A percentile compares a stretch with the other conserved stretches of the same genome.
Evolutionary conservation across 2,888 invertebrate species (phyloP).

Genomic region (Dasysyrphus tricinctus): DNA sequence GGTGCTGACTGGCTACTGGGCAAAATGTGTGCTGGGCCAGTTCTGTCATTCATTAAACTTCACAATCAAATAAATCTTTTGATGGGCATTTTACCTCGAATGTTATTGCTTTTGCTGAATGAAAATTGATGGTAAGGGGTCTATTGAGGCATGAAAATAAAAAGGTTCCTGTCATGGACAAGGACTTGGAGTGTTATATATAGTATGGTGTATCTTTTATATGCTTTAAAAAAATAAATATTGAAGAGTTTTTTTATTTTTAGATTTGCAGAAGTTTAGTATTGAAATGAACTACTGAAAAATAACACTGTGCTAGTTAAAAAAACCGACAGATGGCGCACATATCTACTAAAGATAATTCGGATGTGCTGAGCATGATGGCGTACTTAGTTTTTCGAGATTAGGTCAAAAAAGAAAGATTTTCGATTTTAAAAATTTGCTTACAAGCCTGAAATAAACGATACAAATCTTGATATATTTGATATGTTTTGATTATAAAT

Average conservation of each 20-base stretch:
- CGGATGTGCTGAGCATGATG: no score
- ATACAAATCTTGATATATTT: no score
- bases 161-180: conserved; percentile 50
- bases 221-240: neutral
- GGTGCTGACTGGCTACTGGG: conserved; percentile 15
- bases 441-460: no score
- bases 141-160: conserved; percentile 74
- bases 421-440: no score
- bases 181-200: conserved; percentile 16
- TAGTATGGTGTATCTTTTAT: neutral
- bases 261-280: neutral
- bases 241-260: neutral
- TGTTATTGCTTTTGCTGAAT: conserved; percentile 74
- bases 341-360: no score
- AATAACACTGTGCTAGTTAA: neutral
- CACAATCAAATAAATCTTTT: conserved; percentile 76
- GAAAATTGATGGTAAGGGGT: conserved; percentile 71
- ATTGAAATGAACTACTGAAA: neutral
- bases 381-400: no score
- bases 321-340: no score
- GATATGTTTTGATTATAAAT: no score
- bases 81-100: conserved; percentile 74
- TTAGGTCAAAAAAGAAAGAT: no score
- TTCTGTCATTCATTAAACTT: conserved; percentile 73
- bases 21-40: conserved; percentile 54